Percentiles rank a stretch among this genome's conserved stretches.
Conservation (phyloP, 2,797 vertebrate genomes). For the Chiroxiphia lanceolata region DNA sequence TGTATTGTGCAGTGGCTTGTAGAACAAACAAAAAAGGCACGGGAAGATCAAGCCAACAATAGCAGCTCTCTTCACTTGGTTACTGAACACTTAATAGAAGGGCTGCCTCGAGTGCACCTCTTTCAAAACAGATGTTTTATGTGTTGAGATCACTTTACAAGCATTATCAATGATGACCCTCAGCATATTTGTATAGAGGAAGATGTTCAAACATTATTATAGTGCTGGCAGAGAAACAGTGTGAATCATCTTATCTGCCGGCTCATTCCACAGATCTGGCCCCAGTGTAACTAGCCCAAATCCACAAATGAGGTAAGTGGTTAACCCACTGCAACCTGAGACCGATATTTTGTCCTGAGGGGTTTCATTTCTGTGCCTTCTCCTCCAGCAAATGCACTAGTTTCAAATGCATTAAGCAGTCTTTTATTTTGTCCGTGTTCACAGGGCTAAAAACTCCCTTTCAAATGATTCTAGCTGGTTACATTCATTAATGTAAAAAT, state of each 20-base stretch:
- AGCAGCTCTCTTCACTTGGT: neutral
- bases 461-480: neutral
- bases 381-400: neutral
- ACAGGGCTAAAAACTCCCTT: neutral
- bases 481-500: neutral
- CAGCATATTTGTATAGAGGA: neutral
- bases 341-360: neutral
- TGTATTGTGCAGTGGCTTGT: neutral
- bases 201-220: neutral
- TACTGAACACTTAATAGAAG: neutral
- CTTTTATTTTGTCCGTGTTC: neutral
- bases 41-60: neutral
- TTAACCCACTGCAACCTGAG: neutral
- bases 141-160: neutral
- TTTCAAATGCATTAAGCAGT: neutral
- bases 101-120: neutral
- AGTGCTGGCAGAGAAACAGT: neutral
- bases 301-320: neutral
- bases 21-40: neutral
- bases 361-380: neutral
- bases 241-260: fast-evolving
- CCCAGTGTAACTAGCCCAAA: neutral
- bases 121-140: neutral
- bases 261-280: neutral
- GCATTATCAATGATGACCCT: neutral